Conservation (phyloP, 2,113 vertebrate genomes). For the Clupea harengus region DNA sequence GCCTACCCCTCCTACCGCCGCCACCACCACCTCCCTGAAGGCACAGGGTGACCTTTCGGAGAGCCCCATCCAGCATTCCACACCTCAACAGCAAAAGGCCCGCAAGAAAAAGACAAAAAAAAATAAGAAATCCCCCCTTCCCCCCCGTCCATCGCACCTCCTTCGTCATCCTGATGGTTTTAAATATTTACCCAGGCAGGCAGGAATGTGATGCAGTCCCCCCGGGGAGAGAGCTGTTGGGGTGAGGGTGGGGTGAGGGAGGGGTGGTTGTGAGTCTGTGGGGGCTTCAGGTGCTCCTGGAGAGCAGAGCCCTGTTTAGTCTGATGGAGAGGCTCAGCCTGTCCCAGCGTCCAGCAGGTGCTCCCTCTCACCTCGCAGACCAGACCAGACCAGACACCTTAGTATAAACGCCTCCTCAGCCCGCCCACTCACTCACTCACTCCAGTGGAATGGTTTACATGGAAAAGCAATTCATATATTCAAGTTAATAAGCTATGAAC, state of each 20-base stretch:
- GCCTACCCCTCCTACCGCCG: background rate
- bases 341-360: slow-evolving; percentile 41
- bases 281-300: background rate
- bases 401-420: no score
- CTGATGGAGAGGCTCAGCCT: background rate
- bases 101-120: background rate
- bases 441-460: background rate
- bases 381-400: background rate
- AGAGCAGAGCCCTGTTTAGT: background rate
- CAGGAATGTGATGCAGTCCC: slow-evolving; percentile 7
- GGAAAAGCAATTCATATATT: background rate
- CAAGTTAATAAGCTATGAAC: background rate
- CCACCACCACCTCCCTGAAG: background rate
- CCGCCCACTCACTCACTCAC: no score
- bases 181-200: slow-evolving; percentile 51
- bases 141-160: slow-evolving; percentile 29
- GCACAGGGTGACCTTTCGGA: background rate
- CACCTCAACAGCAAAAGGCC: background rate
- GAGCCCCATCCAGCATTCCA: slow-evolving; percentile 1
- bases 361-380: slow-evolving; percentile 39
- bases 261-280: background rate
- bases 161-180: slow-evolving; percentile 39
- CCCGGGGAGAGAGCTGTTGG: background rate
- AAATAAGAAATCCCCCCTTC: slow-evolving; percentile 37
- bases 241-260: background rate